Evolutionary conservation across 2,888 invertebrate genomes (phyloP), one percentile per base, ranked within the genome.

Genomic region (Coelinius sp.): DNA sequence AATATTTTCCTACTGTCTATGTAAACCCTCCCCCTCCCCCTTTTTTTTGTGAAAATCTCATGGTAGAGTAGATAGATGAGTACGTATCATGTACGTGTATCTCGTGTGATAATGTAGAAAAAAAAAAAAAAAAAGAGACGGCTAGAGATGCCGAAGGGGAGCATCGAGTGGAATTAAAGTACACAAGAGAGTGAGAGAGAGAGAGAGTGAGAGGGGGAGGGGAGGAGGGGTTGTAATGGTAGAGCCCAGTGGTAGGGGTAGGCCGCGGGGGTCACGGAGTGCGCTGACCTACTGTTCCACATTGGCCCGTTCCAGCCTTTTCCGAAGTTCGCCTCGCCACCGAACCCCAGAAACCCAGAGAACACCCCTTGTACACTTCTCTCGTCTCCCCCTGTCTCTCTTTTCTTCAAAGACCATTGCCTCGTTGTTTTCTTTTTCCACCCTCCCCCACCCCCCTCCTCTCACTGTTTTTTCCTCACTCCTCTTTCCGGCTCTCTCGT

Each of bases 271-370:
- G 85, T 86, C 85, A 85, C 84, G 80, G 86, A 85, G 86, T 86
- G 83, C 86, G 85, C 85, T 85, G 86, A 86, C 87, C 87, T 85
- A 86, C 84, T 85, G 85, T 85, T 84, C 87, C 80, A 86, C 84
- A 85, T 87, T 86, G 79, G 82, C 79, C 81, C 83, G 75, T 79
- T 80, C 79, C 85, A 84, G 85, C 83, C 82, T 83, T 83, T n/a
- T 82, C 78, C 83, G 79, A 84, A 85, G 79, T 84, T 84, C 80
- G 82, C 80, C 76, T 78, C 56, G 75, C 63, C 41, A 68, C 56
- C 68, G 66, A 76, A 75, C 70, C 77, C 78, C 75, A 78, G 76
- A 77, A 77, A 77, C 78, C 75, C 73, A 76, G 73, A 75, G 65
- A 66, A n/a, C 52, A 62, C 63, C 49, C 31, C 64, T 41, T 14